These are phyloP conservation scores for Hypsibius dujardini DNA, from an alignment of 1,140 invertebrate genomes.

Conservation along the genomic window DNA sequence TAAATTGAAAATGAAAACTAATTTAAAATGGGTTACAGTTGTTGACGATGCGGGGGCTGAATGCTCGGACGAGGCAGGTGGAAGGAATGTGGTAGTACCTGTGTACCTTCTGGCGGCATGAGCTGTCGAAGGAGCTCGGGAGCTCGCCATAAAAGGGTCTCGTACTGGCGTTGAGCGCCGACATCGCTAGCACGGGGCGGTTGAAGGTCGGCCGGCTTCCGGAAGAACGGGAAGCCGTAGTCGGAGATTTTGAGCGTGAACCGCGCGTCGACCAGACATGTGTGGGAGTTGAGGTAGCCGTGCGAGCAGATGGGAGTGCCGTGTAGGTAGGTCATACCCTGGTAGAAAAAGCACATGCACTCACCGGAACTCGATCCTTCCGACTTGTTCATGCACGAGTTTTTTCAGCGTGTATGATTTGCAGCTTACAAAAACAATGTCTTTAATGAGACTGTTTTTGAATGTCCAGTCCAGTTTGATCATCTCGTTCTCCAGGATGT, in stretches of 20 bases:
- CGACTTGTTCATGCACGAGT: no score
- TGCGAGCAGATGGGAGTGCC: background rate
- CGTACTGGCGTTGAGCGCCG: no score
- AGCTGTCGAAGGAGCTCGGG: background rate
- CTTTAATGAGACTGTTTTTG: background rate
- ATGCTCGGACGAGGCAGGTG: background rate
- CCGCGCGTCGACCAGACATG: background rate
- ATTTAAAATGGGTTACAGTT: no score
- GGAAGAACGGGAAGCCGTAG: background rate
- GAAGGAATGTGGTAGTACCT: background rate
- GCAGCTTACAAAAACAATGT: background rate
- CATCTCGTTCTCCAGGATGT: constrained; percentile 9
- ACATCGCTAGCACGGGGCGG: no score
- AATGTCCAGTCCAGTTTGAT: background rate
- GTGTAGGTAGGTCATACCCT: background rate
- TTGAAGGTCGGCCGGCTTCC: background rate
- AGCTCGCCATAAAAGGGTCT: background rate
- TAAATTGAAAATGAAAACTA: no score
- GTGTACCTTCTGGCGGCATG: background rate
- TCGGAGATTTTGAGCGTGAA: background rate
- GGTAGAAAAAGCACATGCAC: no score
- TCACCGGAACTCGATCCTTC: no score
- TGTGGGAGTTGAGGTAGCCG: background rate
- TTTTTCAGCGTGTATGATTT: no score
- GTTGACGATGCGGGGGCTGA: no score